A percentile compares a stretch with the other conserved stretches of the same genome.
phyloP scores from a whole-genome alignment of 92 coral and sea anemone species.

The Porites evermanni region DNA sequence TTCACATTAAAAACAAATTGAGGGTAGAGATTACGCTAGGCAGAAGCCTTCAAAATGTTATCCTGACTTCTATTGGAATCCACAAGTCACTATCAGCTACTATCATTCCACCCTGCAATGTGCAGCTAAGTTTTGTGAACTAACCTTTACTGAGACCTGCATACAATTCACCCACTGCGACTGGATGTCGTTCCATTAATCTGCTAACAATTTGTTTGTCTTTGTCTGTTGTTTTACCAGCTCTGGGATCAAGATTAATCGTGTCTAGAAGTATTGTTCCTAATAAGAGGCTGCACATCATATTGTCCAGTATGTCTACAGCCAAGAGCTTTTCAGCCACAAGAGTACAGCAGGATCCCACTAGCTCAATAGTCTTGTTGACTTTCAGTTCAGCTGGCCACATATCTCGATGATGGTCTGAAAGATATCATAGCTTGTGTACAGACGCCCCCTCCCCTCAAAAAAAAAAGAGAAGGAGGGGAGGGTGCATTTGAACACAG shows the following conservation, averaged over 20 bases:
- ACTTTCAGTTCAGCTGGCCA: constrained; percentile 39
- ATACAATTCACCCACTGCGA: constrained; percentile 69
- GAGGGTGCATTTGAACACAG: neutral
- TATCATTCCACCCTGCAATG: too few species aligned
- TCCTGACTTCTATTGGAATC: too few species aligned
- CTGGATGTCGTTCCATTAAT: constrained; percentile 40
- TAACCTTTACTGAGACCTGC: constrained; percentile 73
- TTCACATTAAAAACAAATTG: too few species aligned
- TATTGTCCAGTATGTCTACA: constrained; percentile 63
- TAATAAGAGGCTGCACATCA: constrained; percentile 60
- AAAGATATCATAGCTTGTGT: neutral
- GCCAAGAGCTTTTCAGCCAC: constrained; percentile 72
- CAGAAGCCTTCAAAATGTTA: too few species aligned
- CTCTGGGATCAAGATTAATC: constrained; percentile 81
- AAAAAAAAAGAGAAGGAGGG: neutral
- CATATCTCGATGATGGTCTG: constrained; percentile 84
- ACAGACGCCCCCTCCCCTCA: too few species aligned
- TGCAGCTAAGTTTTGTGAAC: neutral
- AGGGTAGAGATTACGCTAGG: too few species aligned
- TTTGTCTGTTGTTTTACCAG: constrained; percentile 74
- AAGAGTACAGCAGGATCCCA: constrained; percentile 85
- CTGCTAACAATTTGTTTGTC: constrained; percentile 61
- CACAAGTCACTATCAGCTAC: too few species aligned
- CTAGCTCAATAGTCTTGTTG: constrained; percentile 74
- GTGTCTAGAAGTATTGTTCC: constrained; percentile 81